Conservation (phyloP, 35 echinoderm and acorn worm species). For the Antedon bifida region DNA sequence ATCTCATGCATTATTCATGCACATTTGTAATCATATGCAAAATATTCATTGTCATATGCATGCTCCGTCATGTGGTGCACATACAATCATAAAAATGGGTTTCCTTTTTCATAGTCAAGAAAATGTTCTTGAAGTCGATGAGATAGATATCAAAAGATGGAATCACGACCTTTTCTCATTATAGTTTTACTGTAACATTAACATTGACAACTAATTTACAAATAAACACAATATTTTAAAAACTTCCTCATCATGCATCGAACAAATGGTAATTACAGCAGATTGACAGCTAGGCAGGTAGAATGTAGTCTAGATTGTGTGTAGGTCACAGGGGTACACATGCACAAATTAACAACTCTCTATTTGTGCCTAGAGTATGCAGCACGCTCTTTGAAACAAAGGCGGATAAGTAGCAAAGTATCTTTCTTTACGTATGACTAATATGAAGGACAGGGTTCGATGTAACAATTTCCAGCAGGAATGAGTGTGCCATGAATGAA, state of each 20-base stretch:
- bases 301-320: neutral
- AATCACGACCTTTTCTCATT: no score
- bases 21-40: neutral
- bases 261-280: neutral
- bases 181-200: no score
- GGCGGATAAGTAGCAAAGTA: neutral
- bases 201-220: no score
- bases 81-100: no score
- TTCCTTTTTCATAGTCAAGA: no score
- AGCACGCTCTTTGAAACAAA: neutral
- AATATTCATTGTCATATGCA: neutral
- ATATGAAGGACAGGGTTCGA: neutral
- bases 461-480: neutral
- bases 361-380: neutral
- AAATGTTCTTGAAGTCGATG: no score
- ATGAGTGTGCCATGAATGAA: neutral
- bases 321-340: neutral
- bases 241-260: neutral
- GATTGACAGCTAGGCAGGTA: neutral
- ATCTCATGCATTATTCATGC: neutral
- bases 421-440: neutral
- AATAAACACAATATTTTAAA: no score
- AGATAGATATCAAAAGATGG: no score
- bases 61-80: neutral
- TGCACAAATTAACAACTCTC: neutral